A percentile compares a stretch with the other conserved stretches of the same genome.
Conservation (phyloP, 2,113 vertebrate species). For the Natator depressus region DNA sequence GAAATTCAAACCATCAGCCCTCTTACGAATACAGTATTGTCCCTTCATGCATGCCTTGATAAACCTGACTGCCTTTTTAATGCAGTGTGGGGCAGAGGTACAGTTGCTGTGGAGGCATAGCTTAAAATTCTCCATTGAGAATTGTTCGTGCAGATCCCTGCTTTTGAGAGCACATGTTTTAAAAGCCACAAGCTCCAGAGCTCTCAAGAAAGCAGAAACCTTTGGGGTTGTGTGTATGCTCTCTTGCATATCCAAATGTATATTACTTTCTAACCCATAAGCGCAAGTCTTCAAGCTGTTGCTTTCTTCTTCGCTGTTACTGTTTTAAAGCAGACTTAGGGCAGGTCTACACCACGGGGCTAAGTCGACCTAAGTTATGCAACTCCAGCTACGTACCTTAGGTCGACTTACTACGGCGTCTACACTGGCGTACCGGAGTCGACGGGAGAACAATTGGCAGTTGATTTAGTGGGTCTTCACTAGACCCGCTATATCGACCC, state of each 20-base stretch:
- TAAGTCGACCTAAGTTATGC: no score
- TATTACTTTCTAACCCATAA: neutral
- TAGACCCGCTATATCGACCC: no score
- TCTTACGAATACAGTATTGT: neutral
- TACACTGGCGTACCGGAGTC: no score
- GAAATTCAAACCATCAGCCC: neutral
- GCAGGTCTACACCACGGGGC: no score
- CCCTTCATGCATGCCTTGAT: neutral
- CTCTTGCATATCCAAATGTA: conserved; percentile 20
- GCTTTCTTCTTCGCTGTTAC: conserved; percentile 5
- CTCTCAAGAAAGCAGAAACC: neutral
- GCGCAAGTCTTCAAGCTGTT: conserved; percentile 12
- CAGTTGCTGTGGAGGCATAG: conserved; percentile 33
- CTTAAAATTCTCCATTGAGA: conserved; percentile 60
- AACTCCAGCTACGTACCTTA: no score
- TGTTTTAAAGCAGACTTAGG: conserved; percentile 12
- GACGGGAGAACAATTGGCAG: no score
- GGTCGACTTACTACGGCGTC: no score
- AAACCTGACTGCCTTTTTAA: neutral
- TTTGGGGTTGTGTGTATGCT: neutral
- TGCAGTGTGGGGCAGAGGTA: neutral
- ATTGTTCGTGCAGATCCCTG: neutral
- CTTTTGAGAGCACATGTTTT: neutral
- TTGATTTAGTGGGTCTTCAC: no score
- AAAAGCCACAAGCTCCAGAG: conserved; percentile 1